phyloP scores from a whole-genome alignment of 2,113 vertebrate species.

The Neodon shergylaensis region DNA sequence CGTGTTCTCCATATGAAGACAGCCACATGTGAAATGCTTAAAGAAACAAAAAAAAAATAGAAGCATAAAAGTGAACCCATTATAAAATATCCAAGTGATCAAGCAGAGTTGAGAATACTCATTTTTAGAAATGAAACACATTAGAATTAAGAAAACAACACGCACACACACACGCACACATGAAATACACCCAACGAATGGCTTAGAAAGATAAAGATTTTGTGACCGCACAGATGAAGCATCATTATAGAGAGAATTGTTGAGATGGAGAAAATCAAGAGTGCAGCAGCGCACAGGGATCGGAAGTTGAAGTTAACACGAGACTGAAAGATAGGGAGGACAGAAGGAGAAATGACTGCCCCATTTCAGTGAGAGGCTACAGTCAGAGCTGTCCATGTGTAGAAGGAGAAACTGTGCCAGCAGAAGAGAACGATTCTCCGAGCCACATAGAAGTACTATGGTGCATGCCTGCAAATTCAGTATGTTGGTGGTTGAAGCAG shows the following conservation, averaged over 20 bases:
- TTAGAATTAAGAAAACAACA: background rate
- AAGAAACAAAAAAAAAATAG: background rate
- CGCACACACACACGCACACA: background rate
- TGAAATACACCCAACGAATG: background rate
- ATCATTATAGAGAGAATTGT: background rate
- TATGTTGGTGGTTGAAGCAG: too few species aligned
- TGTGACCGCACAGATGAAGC: background rate
- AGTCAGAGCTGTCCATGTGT: background rate
- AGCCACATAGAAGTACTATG: background rate
- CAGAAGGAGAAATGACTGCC: background rate
- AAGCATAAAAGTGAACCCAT: background rate
- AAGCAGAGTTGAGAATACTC: background rate
- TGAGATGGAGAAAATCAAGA: background rate
- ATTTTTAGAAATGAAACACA: conserved; percentile 1
- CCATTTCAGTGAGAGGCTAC: background rate
- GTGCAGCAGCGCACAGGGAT: background rate
- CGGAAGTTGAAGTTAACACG: background rate
- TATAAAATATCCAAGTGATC: background rate
- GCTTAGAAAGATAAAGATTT: background rate
- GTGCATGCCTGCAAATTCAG: background rate
- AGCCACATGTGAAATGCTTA: background rate
- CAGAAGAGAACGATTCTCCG: background rate
- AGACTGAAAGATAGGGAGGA: background rate
- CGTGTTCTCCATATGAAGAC: background rate
- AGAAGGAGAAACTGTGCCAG: background rate